Base-by-base conservation (phyloP, 2,888 invertebrate genomes). In the Ypsolopha sequella region DNA sequence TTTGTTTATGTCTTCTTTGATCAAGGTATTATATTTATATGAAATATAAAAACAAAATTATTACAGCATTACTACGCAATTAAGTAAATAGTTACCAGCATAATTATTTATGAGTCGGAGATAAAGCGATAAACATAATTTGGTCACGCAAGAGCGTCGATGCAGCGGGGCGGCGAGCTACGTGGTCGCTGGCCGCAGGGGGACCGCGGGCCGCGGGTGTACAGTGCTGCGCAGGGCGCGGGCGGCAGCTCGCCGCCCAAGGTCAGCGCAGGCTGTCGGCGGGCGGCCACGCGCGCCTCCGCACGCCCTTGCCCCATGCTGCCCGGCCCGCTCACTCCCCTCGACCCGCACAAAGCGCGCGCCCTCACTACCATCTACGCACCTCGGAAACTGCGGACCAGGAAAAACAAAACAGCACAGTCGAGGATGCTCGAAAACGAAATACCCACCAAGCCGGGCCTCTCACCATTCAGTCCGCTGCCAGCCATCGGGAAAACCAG, bases 311-410 rank as follows among this genome's bases (percentile, higher is more conserved):
- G 76, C 64, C 68, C 66, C 70, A 81, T 81, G 81, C 74, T 75
- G 69, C 79, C 84, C 66, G 68, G 65, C 47, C 66, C 81, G 67
- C 81, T 82, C 61, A 78, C 80, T 55, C 76, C 81, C 51, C 75
- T 78, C 56, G 79, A 81, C 63, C 68, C 76, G 59, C 70, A 64
- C 68, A 76, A 72, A 64, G 75, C 73, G 62, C 84, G 85, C 76
- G 82, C 82, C 38, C 75, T 86, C 50, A 78, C 84, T 34, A 80
- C 82, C 33, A 77, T 85, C 55, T 85, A 86, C 72, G 84, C 82
- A 67, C 85, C 84, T 65, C 73, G 81, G 39, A 86, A 81, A 65
- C 61, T 69, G 39, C 77, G 76, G 59, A 58, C 73, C 7, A 69
- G 84, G 10, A 79, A 78, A 55, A 70, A 79, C 57, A 77, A 68